Base-by-base conservation (phyloP, 2,797 vertebrate species). In the Lepus townsendii region DNA sequence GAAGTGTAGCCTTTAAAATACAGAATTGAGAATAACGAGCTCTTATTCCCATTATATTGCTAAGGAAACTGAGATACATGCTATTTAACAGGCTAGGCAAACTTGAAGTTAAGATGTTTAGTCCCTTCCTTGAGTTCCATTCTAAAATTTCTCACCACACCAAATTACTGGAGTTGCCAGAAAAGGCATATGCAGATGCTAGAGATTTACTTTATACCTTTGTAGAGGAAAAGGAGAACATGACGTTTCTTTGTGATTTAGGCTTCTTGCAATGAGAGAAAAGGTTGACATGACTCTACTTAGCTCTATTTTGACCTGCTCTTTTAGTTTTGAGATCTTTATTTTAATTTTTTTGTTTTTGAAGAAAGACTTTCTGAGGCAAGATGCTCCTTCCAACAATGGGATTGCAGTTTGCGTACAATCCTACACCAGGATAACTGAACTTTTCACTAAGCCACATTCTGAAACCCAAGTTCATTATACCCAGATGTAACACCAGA, bases 401-500 rank as follows among this genome's bases (percentile, higher is more conserved):
- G 35, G 47, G 83, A 62, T 60, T 86, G 11, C 20, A 94, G 76
- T 93, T 85, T 95, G 38, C 38, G 80, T 93, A 69, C 30, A 89
- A 54, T 66, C 35, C 24, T 92, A 73, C 13, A 66, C 77, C 96
- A 89, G 93, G 54, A 68, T 86, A 83, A 62, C 89, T 95, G 71
- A 88, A 85, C 76, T 30, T 91, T 96, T 84, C 42, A 20, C 82
- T 90, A 50, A 42, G 30, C 54, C 65, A 38, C 26, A 78, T 90
- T 96, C n/a, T 91, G 93, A 57, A 79, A 3, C 30, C 42, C 52
- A 91, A 42, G 93, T 96, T 90, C 27, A 94, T 4, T 86, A 66
- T 95, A 71, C 57, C 5, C 73, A 96, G 92, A 38, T 57, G 63
- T 75, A 95, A 83, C 78, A 92, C 65, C 89, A 96, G 76, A 72